A percentile compares a stretch with the other conserved stretches of the same genome.
Conservation (phyloP, 2,888 invertebrate species). For the Eulithis prunata region DNA sequence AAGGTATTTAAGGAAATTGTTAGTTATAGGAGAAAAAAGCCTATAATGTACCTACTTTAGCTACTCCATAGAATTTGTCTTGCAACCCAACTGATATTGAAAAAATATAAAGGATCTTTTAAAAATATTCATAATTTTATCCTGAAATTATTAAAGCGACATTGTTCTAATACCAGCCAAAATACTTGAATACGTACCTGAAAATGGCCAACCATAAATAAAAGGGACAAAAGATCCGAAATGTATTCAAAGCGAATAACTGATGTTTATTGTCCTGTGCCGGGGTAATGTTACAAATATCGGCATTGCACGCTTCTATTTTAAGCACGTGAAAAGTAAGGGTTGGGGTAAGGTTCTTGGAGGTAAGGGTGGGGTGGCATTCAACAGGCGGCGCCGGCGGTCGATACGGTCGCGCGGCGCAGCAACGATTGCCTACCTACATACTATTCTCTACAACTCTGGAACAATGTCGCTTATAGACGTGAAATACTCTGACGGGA, state of each 20-base stretch:
- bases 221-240: conserved; percentile 13
- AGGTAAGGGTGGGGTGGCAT: conserved; percentile 69
- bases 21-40: too few species aligned
- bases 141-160: background rate
- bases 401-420: conserved; percentile 78
- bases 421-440: conserved; percentile 62
- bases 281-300: conserved; percentile 79
- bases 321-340: conserved; percentile 81
- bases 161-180: background rate
- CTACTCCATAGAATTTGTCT: too few species aligned
- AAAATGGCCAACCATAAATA: conserved; percentile 10
- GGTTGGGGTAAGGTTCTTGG: conserved; percentile 62
- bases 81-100: too few species aligned
- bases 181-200: background rate
- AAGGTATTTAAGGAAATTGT: too few species aligned
- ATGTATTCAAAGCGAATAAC: conserved; percentile 49
- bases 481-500: background rate
- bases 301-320: conserved; percentile 81
- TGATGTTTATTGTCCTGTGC: conserved; percentile 65
- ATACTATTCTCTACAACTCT: conserved; percentile 44
- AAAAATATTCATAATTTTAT: background rate
- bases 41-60: too few species aligned
- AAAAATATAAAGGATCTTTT: too few species aligned
- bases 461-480: conserved; percentile 24
- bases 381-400: conserved; percentile 83